Base-by-base conservation (phyloP, 30 jellyfish, hydroid and myxozoan species). In the Aurelia sp. region DNA sequence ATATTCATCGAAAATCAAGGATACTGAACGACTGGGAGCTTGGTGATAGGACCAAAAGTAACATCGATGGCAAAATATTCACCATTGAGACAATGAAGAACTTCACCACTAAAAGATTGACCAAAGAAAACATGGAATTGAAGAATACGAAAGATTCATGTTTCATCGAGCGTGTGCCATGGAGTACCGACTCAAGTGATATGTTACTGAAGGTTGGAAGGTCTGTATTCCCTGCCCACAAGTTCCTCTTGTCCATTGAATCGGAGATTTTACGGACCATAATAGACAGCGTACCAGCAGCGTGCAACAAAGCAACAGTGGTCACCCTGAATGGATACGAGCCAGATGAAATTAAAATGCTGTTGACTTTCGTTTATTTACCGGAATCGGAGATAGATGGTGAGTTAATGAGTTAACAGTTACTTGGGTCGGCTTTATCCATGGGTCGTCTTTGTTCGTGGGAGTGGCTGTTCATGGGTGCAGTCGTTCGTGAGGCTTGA, bases 321-420 rank as follows among this genome's bases (percentile, higher is more conserved):
- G 92, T 83, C 55, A 83, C 92, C 35, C 81, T 83, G 86, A 71
- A 83, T 83, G 92, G 92, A 11, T 83, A 83, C 81, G 85, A 83
- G 61, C 74, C 92, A 15, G 86, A 83, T 35, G 86, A 71, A 40
- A 83, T 83, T 30, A 66, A 83, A 59, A 83, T 83, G 92, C 86
- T 83, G 33, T 67, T 83, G 64, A 83, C 86, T 22, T 83, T 83
- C 51, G 87, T 83, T 19, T 83, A 71, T 64, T 61, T 83, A 33
- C 92, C 92, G 10, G 92, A 83, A 20, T 62, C 92, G 20, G 92
- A 83, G 50, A 83, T 83, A 2, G 48, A 71, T 23, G 92, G 92
- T 83, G 62, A 61, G 82, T 19, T 31, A 70, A 27, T 16, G 9
- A 27, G 33, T 2, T 27, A 27, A 27, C 33, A 0, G 2, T 27